Conservation (phyloP, 2,888 invertebrate species). For the Podabrus alpinus region DNA sequence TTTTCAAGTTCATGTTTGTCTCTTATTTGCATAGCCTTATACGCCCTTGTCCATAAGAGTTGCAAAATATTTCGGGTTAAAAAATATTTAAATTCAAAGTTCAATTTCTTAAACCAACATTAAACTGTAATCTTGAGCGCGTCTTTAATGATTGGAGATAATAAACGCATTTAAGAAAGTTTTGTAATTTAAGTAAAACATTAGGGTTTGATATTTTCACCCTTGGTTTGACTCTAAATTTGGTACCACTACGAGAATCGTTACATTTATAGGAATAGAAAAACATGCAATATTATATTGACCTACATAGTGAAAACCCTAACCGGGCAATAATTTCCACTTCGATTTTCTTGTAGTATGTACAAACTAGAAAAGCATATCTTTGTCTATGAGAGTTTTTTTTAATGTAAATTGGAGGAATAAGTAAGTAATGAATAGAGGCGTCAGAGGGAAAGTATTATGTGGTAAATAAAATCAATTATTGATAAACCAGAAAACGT, state of each 20-base stretch:
- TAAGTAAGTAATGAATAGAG: background rate
- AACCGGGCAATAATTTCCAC: background rate
- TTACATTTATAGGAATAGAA: background rate
- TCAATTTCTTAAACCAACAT: background rate
- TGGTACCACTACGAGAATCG: background rate
- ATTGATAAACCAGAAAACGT: background rate
- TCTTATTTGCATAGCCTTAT: background rate
- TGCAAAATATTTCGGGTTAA: background rate
- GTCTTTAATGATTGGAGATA: background rate
- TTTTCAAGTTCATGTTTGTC: background rate
- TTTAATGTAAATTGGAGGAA: background rate
- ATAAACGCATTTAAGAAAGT: background rate
- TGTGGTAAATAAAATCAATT: background rate
- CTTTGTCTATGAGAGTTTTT: background rate
- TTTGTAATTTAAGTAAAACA: background rate
- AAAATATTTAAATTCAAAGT: background rate
- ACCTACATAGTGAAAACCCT: background rate
- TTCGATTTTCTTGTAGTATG: background rate
- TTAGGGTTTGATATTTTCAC: background rate
- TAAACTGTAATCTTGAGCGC: background rate
- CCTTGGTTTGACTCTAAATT: background rate
- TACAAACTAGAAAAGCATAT: background rate
- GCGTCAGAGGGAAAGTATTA: background rate
- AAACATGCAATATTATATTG: background rate
- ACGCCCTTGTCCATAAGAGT: background rate